Percentiles rank a stretch among this genome's conserved stretches.
phyloP scores from a whole-genome alignment of 1,140 invertebrate species.

The Phocides pigmalion region DNA sequence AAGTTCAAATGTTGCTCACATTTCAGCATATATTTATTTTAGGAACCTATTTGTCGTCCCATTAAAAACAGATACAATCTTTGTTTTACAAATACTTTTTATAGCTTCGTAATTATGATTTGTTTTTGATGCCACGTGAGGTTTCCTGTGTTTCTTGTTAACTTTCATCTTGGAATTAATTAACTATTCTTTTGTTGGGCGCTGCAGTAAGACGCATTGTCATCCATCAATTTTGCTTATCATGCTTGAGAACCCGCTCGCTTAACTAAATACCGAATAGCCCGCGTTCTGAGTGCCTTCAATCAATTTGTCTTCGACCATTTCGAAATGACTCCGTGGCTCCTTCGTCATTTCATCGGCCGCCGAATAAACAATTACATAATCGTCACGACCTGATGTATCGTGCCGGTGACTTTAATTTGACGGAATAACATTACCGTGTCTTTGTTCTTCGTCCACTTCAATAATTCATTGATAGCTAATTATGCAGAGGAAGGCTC shows the following conservation, averaged over 20 bases:
- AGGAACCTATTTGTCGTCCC: conserved; percentile 21
- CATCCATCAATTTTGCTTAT: conserved; percentile 76
- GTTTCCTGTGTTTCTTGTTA: conserved; percentile 53
- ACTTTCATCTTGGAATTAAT: conserved; percentile 74
- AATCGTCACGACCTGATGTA: conserved; percentile 39
- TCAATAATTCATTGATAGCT: conserved; percentile 40
- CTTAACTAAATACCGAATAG: conserved; percentile 46
- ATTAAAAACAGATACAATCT: conserved; percentile 22
- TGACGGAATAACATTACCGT: conserved; percentile 20
- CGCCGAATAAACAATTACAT: conserved; percentile 47
- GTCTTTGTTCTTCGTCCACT: conserved; percentile 19
- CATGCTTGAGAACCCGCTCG: conserved; percentile 52
- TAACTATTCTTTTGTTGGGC: conserved; percentile 70
- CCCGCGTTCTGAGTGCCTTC: conserved; percentile 54
- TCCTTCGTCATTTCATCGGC: conserved; percentile 59
- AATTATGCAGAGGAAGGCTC: conserved; percentile 56
- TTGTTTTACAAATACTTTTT: conserved; percentile 28
- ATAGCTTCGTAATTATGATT: conserved; percentile 43
- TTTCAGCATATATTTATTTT: conserved; percentile 20
- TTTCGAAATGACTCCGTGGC: conserved; percentile 58
- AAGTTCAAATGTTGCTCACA: conserved; percentile 19
- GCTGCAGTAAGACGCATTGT: conserved; percentile 60
- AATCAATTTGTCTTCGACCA: conserved; percentile 69
- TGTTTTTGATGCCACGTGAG: conserved; percentile 44
- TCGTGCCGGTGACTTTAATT: conserved; percentile 27